Percentiles rank a stretch among this genome's conserved stretches.
Evolutionary conservation across 2,113 vertebrate genomes (phyloP).

Genomic region (Gymnocephalus cernua): DNA sequence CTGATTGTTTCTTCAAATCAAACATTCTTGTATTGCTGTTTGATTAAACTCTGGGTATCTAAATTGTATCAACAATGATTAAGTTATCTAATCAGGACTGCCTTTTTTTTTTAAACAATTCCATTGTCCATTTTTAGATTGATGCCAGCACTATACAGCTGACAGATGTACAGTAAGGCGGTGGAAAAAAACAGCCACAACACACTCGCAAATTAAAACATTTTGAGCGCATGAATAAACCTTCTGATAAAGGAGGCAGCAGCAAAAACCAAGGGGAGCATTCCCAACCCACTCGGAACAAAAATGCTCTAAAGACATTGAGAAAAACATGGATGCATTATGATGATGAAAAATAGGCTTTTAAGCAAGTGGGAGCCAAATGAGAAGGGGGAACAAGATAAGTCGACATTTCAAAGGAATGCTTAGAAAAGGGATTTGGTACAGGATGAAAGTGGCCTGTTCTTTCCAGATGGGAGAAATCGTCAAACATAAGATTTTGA

Average conservation of each 20-base stretch:
- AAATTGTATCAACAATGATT: no score
- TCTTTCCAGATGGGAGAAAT: background rate
- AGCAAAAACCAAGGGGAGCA: background rate
- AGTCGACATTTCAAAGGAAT: background rate
- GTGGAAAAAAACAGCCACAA: no score
- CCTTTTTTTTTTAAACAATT: no score
- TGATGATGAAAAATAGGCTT: background rate
- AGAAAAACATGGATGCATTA: slow-evolving; percentile 4
- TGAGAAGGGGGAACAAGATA: background rate
- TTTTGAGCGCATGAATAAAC: background rate
- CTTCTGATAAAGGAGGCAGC: background rate
- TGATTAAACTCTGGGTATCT: no score
- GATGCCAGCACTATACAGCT: no score
- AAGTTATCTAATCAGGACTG: no score
- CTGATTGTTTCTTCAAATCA: no score
- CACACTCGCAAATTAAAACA: background rate
- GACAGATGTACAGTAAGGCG: no score
- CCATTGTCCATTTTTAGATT: no score
- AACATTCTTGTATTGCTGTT: no score
- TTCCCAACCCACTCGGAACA: background rate
- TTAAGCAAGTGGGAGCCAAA: background rate
- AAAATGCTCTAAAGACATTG: background rate
- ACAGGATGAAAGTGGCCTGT: background rate
- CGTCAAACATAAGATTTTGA: background rate
- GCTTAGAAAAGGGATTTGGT: background rate